Conservation (phyloP, 2,888 invertebrate species). For the Chrysolina haemoptera region DNA sequence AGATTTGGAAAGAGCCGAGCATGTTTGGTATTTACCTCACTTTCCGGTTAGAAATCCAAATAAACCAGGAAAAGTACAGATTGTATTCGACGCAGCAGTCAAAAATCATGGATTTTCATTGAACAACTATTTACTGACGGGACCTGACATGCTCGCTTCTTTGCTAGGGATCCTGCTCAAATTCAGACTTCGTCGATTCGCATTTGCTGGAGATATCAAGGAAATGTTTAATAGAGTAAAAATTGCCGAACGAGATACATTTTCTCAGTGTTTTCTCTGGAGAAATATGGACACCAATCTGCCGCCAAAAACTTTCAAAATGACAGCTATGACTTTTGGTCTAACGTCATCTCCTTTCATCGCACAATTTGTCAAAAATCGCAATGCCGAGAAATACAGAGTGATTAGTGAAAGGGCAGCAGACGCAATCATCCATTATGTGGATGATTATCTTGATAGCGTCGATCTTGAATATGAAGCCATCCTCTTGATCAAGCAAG, state of each 20-base stretch:
- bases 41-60: background rate
- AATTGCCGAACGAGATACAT: constrained; percentile 11
- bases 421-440: constrained; percentile 15
- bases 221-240: constrained; percentile 21
- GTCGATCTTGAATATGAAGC: constrained; percentile 8
- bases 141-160: background rate
- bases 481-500: constrained; percentile 19
- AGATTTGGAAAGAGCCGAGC: background rate
- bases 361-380: constrained; percentile 22
- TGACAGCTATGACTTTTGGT: constrained; percentile 20
- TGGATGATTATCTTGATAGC: constrained; percentile 23
- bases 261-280: constrained; percentile 15
- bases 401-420: background rate
- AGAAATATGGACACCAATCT: background rate
- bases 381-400: background rate
- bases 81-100: background rate
- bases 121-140: background rate
- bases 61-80: background rate
- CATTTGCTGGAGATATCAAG: constrained; percentile 20
- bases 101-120: background rate
- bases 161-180: background rate
- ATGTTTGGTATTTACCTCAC: background rate
- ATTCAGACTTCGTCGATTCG: constrained; percentile 7
- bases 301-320: constrained; percentile 6
- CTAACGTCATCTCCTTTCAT: constrained; percentile 20